A percentile compares a stretch with the other conserved stretches of the same genome.
Evolutionary conservation across 2,888 invertebrate genomes (phyloP).

Genomic region (Cylindroiulus punctatus): DNA sequence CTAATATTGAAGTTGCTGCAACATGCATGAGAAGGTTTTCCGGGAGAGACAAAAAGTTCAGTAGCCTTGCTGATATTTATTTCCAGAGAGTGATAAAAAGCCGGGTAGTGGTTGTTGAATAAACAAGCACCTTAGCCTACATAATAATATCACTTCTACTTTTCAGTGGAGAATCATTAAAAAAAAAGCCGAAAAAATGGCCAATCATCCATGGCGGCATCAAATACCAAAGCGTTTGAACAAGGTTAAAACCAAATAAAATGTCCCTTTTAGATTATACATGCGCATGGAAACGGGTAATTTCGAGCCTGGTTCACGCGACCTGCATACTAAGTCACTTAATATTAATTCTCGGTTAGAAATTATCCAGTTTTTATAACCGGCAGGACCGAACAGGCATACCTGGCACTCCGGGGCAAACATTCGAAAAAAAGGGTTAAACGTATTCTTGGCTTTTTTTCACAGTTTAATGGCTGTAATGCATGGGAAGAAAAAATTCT

Average conservation of each 20-base stretch:
- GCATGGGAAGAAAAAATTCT: neutral
- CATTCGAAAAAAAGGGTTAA: conserved; percentile 33
- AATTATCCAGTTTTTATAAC: neutral
- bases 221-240: conserved; percentile 2
- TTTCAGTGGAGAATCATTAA: neutral
- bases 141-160: conserved; percentile 41
- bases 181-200: neutral
- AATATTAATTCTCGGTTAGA: conserved; percentile 3
- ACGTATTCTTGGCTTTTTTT: neutral
- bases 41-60: conserved; percentile 39
- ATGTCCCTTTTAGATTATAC: conserved; percentile 13
- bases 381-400: neutral
- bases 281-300: conserved; percentile 3
- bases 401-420: neutral
- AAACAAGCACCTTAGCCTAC: conserved; percentile 21
- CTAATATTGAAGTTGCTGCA: conserved; percentile 33
- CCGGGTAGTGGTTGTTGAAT: neutral
- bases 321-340: conserved; percentile 21
- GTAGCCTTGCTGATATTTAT: conserved; percentile 31
- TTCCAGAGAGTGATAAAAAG: conserved; percentile 17
- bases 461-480: conserved; percentile 5
- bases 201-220: conserved; percentile 14
- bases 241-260: conserved; percentile 36
- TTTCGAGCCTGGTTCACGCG: neutral
- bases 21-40: conserved; percentile 40